Base-by-base conservation (phyloP, 2,888 invertebrate genomes). In the Heliconius cydno region DNA sequence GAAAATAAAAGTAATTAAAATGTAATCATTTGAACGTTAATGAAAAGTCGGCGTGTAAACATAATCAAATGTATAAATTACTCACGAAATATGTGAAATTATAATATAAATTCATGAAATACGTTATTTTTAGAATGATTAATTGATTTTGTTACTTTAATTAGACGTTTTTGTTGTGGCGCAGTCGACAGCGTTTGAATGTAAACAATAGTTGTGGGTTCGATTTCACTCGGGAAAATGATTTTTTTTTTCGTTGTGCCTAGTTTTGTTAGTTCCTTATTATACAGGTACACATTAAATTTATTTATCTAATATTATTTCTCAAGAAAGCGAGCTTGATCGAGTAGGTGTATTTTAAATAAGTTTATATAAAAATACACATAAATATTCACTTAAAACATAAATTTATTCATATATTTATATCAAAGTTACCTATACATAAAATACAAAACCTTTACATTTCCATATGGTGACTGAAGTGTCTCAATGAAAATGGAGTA, bases 1-100 rank as follows among this genome's bases (percentile, higher is more conserved):
- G 46, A 38, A 75, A 75, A 75, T 65, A 75, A 75, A 75, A 65
- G 75, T 75, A 75, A 75, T 65, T 75, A 75, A 75, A 65, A 65
- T 63, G 63, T 75, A 75, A 65, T 74, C 41, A 65, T 65, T 75
- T 65, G 75, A 28, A 75, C 65, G 22, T 75, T 75, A 75, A 75
- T 75, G 19, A 65, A 75, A 38, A 25, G 66, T 46, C 67, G 13
- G 52, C 30, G 52, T 34, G 30, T 57, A 68, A 52, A 76, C 22
- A 76, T 76, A 46, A 67, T 76, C 22, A 28, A 65, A 75, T 38
- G 38, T 65, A 75, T 46, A 65, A 75, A 38, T 65, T 38, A 60
- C 15, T 12, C 15, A 38, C 13, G 15, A 73, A 60, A 34, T 73
- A 60, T 73, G 7, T 57, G 15, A 60, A 73, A 60, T 41, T 15